These are phyloP conservation scores for Parazoanthus atlanticus DNA, from an alignment of 92 coral and sea anemone species.

Conservation along the genomic window DNA sequence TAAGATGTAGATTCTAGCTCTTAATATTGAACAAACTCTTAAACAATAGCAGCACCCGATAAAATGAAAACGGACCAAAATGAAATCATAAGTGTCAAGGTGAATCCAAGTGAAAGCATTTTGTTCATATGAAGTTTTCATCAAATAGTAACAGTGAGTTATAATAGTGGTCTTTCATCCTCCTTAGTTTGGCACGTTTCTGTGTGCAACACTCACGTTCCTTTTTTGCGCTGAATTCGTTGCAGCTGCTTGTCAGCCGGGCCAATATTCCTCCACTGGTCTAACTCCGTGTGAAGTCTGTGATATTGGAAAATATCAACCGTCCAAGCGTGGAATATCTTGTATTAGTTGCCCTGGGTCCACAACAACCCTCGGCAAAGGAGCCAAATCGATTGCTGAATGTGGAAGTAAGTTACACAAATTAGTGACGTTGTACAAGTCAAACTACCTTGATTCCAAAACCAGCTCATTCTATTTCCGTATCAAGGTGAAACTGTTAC, in stretches of 20 bases:
- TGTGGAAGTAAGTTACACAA: constrained; percentile 81
- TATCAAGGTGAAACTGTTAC: not conserved
- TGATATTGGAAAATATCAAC: constrained; percentile 80
- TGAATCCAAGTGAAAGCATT: no score
- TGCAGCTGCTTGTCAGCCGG: constrained; percentile 82
- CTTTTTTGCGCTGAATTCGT: not conserved
- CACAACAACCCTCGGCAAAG: constrained; percentile 78
- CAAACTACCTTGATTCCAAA: not conserved
- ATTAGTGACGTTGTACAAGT: not conserved
- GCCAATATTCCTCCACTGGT: constrained; percentile 87
- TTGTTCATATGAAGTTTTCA: no score
- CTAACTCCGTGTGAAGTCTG: constrained; percentile 74
- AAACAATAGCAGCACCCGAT: no score
- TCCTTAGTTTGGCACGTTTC: no score
- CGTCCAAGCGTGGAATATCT: constrained; percentile 55
- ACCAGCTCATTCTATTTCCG: not conserved
- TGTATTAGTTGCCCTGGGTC: constrained; percentile 92
- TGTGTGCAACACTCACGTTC: no score
- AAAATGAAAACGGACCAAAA: no score
- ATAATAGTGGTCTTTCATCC: no score
- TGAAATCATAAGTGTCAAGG: no score
- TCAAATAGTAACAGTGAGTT: no score
- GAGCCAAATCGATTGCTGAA: constrained; percentile 75
- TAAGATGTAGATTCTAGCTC: no score
- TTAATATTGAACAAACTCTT: no score